Evolutionary conservation across 2,888 invertebrate genomes (phyloP).

Genomic region (Cremastinae sp.): DNA sequence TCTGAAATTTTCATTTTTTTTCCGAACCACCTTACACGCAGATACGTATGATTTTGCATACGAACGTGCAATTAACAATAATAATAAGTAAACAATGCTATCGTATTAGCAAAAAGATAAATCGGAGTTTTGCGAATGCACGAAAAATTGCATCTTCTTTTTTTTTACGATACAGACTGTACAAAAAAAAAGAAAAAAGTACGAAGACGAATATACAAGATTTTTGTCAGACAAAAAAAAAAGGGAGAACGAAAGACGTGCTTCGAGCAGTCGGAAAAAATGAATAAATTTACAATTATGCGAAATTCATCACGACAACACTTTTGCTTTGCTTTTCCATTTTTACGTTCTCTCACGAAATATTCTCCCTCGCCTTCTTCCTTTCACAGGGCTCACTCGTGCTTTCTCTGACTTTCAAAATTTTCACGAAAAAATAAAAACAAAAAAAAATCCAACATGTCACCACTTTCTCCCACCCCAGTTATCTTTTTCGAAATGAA

Average conservation of each 20-base stretch:
- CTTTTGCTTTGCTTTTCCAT: slow-evolving; percentile 7
- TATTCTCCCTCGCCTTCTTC: slow-evolving; percentile 31
- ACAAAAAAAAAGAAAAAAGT: slow-evolving; percentile 40
- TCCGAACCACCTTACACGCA: too few relatives aligned
- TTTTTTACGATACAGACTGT: slow-evolving; percentile 29
- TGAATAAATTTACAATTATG: slow-evolving; percentile 24
- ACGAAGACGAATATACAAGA: slow-evolving; percentile 32
- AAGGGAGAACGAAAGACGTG: background rate
- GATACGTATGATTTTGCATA: too few relatives aligned
- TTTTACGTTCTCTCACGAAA: background rate
- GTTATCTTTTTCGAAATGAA: slow-evolving; percentile 1
- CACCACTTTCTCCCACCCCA: slow-evolving; percentile 46
- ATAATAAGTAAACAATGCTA: too few relatives aligned
- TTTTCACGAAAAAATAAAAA: slow-evolving; percentile 1
- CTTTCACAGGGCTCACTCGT: slow-evolving; percentile 9
- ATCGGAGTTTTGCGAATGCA: too few relatives aligned
- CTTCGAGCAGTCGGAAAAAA: slow-evolving; percentile 18
- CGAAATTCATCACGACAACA: slow-evolving; percentile 24
- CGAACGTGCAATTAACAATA: too few relatives aligned
- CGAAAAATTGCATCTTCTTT: background rate
- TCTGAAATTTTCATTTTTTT: too few relatives aligned
- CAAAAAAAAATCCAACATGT: slow-evolving; percentile 15
- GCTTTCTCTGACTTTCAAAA: slow-evolving; percentile 16
- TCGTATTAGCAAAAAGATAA: too few relatives aligned
- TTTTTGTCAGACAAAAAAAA: slow-evolving; percentile 19